Percentiles rank a stretch among this genome's conserved stretches.
Conservation (phyloP, 1,140 invertebrate species). For the Paraescarpia echinospica region DNA sequence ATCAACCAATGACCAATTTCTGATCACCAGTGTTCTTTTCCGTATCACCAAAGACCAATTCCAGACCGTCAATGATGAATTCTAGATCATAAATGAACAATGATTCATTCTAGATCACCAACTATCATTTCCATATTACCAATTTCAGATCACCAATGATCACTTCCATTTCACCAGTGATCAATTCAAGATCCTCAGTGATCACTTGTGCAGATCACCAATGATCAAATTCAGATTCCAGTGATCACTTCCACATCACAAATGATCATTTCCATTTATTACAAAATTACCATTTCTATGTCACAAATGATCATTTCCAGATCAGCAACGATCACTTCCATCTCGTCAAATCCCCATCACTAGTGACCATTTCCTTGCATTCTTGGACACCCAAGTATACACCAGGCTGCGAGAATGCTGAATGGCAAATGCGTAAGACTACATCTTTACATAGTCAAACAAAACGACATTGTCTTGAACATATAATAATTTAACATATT, state of each 20-base stretch:
- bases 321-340: not conserved
- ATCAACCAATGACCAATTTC: too few species aligned
- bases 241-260: not conserved
- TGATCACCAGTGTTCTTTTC: too few species aligned
- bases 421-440: not conserved
- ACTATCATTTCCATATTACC: not conserved
- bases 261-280: not conserved
- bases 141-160: not conserved
- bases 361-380: not conserved
- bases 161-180: not conserved
- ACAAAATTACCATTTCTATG: too few species aligned
- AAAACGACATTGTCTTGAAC: not conserved
- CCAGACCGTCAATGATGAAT: too few species aligned
- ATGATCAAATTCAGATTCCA: not conserved
- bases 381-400: not conserved
- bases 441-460: not conserved
- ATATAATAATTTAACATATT: not conserved
- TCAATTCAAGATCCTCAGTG: not conserved
- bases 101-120: not conserved
- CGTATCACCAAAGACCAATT: too few species aligned
- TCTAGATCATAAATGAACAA: too few species aligned
- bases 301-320: not conserved
- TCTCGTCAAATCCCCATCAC: not conserved
- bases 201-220: not conserved
- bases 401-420: not conserved